phyloP scores from a whole-genome alignment of 2,113 vertebrate genomes.

The Lontra canadensis region DNA sequence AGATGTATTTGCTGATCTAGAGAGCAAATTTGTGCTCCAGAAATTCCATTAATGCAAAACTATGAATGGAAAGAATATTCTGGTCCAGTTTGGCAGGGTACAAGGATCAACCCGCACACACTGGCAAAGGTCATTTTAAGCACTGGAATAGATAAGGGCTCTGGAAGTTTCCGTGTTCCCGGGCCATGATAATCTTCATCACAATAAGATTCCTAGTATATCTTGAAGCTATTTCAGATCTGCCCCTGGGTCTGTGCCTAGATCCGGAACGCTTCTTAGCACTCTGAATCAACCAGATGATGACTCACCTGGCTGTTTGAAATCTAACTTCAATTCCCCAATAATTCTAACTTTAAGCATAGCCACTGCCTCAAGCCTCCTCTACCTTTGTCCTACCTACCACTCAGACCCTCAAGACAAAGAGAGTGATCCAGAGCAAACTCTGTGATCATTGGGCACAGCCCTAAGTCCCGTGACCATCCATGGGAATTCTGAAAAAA shows the following conservation, averaged over 20 bases:
- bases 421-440: not conserved
- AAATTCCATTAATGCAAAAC: not conserved
- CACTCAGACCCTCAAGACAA: not conserved
- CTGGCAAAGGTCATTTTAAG: not conserved
- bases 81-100: not conserved
- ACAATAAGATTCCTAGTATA: not conserved
- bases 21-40: not conserved
- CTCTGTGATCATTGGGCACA: not conserved
- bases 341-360: not conserved
- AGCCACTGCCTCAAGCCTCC: not conserved
- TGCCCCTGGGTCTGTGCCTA: not conserved
- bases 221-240: not conserved
- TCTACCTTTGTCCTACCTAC: not conserved
- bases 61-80: not conserved
- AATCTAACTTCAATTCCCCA: not conserved
- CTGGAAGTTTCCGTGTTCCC: not conserved
- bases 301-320: not conserved
- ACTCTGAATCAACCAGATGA: not conserved
- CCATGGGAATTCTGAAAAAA: not conserved
- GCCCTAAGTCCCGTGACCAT: not conserved
- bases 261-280: not conserved
- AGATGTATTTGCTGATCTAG: not conserved
- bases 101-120: not conserved
- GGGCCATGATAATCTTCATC: not conserved
- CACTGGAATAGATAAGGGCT: not conserved